Evolutionary conservation across 2,888 invertebrate species (phyloP), one percentile per base, ranked within the genome.

Genomic region (Agrypnus murinus): DNA sequence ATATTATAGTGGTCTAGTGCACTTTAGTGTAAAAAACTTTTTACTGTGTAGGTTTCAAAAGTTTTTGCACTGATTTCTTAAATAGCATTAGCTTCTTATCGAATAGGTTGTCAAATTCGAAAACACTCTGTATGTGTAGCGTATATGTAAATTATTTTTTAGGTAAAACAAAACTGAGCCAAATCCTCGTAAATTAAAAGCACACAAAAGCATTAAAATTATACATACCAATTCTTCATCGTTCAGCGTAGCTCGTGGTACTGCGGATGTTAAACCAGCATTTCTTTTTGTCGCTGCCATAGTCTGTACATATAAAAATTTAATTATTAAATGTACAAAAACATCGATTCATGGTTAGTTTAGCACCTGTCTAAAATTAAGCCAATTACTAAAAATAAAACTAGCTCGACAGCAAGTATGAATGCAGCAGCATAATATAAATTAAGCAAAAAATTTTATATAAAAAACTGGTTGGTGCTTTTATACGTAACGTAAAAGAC

Each of bases 201-300:
- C 2, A 25, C 2, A 25, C 25, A 25, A 25, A 25, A 5, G 25
- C 2, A 3, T 25, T 25, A 25, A 25, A 25, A 53, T 9, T 55
- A 5, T 55, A 88, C 95, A 92, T 90, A 99, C 99, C 94, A 99
- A 87, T 89, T 99, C 99, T 87, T 99, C 99, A 86, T 99, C 99
- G 84, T 99, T 99, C 65, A 99, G 89, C 0, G 99, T 99, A 48
- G 99, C 97, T 78, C 98, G 89, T 62, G 98, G 98, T 25, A 98
- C 96, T 34, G 98, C 98, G 57, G 98, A 98, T 67, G 98, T 97
- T 81, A 99, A 90, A 75, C 98, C 98, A 72, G 98, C 97, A 86
- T 98, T 98, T 82, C 99, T 91, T 86, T 99, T 98, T 73, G 98
- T 97, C 38, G 97, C 98, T 76, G 98, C 98, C 98, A 99, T 99